phyloP scores from a whole-genome alignment of 2,888 invertebrate genomes.

The Micropterix aruncella region DNA sequence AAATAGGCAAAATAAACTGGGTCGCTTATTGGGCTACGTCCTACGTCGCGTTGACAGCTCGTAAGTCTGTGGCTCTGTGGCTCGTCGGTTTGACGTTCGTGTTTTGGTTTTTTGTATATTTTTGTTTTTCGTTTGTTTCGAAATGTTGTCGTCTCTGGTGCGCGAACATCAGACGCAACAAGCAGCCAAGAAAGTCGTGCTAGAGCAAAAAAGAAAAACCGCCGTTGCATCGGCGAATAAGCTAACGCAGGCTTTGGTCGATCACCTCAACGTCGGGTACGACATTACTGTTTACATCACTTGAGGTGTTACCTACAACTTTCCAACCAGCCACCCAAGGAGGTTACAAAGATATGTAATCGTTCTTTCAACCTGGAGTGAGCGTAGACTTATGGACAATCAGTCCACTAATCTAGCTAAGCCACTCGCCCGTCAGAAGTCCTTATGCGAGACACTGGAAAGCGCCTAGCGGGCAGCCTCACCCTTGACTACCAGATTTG shows the following conservation, averaged over 20 bases:
- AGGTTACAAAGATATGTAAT: too few species aligned
- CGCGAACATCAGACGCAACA: slow-evolving; percentile 81
- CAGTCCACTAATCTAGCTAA: too few species aligned
- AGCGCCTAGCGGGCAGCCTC: too few species aligned
- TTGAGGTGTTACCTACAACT: too few species aligned
- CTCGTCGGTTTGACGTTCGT: not conserved
- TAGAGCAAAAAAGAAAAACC: slow-evolving; percentile 90
- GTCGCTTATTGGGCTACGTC: not conserved
- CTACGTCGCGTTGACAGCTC: not conserved
- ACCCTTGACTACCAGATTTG: too few species aligned
- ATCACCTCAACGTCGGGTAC: slow-evolving; percentile 96
- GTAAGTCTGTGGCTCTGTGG: not conserved
- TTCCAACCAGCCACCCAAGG: too few species aligned
- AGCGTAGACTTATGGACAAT: too few species aligned
- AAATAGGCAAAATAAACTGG: not conserved
- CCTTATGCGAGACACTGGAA: too few species aligned
- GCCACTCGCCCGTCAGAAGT: too few species aligned
- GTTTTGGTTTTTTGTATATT: not conserved
- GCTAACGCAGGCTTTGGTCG: slow-evolving; percentile 86
- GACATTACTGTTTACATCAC: too few species aligned
- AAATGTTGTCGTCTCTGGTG: slow-evolving; percentile 71
- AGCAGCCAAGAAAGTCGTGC: slow-evolving; percentile 61
- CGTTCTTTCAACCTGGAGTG: too few species aligned
- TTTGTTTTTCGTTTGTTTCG: slow-evolving; percentile 13
- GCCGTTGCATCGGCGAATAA: slow-evolving; percentile 87